Conservation (phyloP, 2,113 vertebrate species). For the Cervus canadensis region DNA sequence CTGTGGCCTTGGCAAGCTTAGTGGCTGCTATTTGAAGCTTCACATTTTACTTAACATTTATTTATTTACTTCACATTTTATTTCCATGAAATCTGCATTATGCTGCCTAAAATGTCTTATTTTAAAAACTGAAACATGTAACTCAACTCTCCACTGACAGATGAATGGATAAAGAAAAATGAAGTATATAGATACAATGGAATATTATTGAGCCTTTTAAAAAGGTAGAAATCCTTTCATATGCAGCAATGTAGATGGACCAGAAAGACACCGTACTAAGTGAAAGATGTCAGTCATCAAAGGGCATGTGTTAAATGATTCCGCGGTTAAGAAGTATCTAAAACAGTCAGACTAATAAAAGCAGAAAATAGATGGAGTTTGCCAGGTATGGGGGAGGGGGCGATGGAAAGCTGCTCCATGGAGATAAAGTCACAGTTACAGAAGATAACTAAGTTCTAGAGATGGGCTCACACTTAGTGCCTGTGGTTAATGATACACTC, state of each 20-base stretch:
- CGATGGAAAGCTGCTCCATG: neutral
- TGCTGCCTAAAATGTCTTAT: neutral
- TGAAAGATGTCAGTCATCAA: neutral
- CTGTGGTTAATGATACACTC: neutral
- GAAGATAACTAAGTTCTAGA: neutral
- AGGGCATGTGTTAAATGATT: neutral
- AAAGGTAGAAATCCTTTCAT: neutral
- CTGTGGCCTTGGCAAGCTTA: rapidly evolving
- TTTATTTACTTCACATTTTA: neutral
- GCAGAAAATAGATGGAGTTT: neutral
- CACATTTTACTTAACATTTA: neutral
- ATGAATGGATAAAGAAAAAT: neutral
- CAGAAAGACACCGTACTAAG: neutral
- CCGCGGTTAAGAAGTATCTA: neutral
- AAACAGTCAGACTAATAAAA: neutral
- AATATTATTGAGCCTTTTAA: neutral
- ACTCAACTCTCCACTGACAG: neutral
- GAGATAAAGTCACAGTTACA: neutral
- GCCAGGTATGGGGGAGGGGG: neutral
- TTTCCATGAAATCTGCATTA: neutral
- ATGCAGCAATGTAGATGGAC: neutral
- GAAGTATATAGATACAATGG: neutral
- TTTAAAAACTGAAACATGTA: neutral
- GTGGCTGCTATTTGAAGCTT: neutral
- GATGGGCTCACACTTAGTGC: neutral